Evolutionary conservation across 64 coral and sea anemone genomes (phyloP), one percentile per base, ranked within the genome.

Genomic region (Cladopsammia gracilis): DNA sequence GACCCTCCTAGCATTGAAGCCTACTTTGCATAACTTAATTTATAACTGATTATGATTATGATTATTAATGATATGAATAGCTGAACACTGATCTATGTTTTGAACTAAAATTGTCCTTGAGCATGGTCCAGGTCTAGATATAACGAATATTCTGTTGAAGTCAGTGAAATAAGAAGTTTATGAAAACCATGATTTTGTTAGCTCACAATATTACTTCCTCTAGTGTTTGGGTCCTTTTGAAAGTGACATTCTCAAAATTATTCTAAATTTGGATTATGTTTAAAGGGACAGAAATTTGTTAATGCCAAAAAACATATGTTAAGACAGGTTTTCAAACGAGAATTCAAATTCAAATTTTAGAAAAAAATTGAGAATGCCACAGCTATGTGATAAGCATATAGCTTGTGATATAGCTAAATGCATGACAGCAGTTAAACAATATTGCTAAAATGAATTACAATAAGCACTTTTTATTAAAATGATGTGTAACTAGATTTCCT

Each of bases 191-290:
- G 84, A 87, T 87, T 87, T 87, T 87, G 72, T 87, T 73, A 87
- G 84, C 84, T 72, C 84, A 87, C 84, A 87, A 87, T 87, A 87
- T 87, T 66, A 87, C 51, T 87, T 71, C 66, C 84, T 87, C 84
- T 87, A 87, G 84, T 87, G 84, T 87, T 87, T 87, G 84, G 84
- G 84, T 87, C 84, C 84, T 87, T 87, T 87, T 87, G 67, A 87
- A 87, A 52, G 84, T 72, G 84, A 71, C 84, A 87, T 87, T 87
- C 47, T 87, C 84, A 87, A 73, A 87, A 87, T 72, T 87, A 87
- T 71, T 87, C 84, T 87, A 87, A 72, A 87, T 87, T 87, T 87
- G 66, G 66, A 70, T 70, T 70, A 70, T 70, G 20, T 70, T 70
- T 70, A 24, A 70, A 85, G 81, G 58, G 44, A 85, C 81, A 85